phyloP scores from a whole-genome alignment of 2,888 invertebrate genomes.

The Apantesis nais region DNA sequence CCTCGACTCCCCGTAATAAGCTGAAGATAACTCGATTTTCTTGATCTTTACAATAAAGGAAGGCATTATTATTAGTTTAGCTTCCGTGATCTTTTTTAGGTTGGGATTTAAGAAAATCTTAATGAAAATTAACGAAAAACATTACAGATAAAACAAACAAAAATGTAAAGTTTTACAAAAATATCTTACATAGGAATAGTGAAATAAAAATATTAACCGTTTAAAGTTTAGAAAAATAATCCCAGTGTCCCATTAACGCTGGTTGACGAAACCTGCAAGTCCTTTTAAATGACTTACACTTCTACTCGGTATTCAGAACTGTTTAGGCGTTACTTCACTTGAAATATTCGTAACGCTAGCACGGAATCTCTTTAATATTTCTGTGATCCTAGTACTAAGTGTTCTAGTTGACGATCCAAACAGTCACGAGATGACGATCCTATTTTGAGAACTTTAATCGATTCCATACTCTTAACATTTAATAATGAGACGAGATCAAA shows the following conservation, averaged over 20 bases:
- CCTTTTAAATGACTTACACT: slow-evolving; percentile 65
- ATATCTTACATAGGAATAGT: slow-evolving; percentile 5
- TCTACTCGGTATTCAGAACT: slow-evolving; percentile 60
- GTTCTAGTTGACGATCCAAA: slow-evolving; percentile 84
- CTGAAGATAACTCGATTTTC: slow-evolving; percentile 83
- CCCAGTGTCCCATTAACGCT: slow-evolving; percentile 40
- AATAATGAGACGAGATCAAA: slow-evolving; percentile 34
- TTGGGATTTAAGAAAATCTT: slow-evolving; percentile 19
- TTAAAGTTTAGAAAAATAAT: slow-evolving; percentile 25
- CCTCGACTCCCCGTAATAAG: slow-evolving; percentile 82
- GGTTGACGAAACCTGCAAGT: slow-evolving; percentile 50
- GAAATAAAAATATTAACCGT: slow-evolving; percentile 7
- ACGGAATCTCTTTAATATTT: slow-evolving; percentile 53
- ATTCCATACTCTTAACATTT: slow-evolving; percentile 39
- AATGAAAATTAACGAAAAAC: slow-evolving; percentile 16
- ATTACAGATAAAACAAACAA: slow-evolving; percentile 19
- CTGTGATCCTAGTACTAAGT: slow-evolving; percentile 75
- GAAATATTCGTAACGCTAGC: slow-evolving; percentile 44
- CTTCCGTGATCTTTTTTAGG: slow-evolving; percentile 67
- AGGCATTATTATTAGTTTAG: slow-evolving; percentile 63
- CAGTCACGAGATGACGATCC: slow-evolving; percentile 67
- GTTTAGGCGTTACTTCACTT: slow-evolving; percentile 50
- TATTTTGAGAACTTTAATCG: slow-evolving; percentile 55
- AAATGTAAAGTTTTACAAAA: slow-evolving; percentile 4
- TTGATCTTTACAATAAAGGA: slow-evolving; percentile 74